Base-by-base conservation (phyloP, 2,888 invertebrate species). In the Volucella bombylans region DNA sequence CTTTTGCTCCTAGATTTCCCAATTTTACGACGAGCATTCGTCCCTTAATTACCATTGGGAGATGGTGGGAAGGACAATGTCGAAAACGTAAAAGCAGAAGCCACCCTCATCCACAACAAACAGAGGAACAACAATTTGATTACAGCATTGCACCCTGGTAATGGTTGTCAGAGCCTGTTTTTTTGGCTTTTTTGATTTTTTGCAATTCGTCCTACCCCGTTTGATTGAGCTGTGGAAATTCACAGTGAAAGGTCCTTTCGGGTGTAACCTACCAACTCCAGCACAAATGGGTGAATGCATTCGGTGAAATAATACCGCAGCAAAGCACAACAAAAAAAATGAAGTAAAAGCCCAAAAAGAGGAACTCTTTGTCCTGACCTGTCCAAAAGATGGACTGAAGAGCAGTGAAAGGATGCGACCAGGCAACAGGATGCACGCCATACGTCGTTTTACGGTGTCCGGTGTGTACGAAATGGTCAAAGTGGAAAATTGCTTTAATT, bases 401-500 rank as follows among this genome's bases (percentile, higher is more conserved):
- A 64, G 67, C 23, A 52, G 67, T 38, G 62, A 81, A 85, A 81
- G 85, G 85, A 85, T 85, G 81, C 67, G 71, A 69, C 68, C 59
- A 18, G 80, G 71, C 85, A 76, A 76, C 74, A 76, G 80, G 81
- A 81, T 85, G 67, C 62, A 71, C n/a, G 55, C 15, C 41, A 23
- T 49, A 12, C 54, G 41, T 64, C 49, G 15, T 54, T 41, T 50
- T 68, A 31, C 31, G 31, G 31, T 31, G 31, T 31, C 31, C 31
- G 31, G 59, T 72, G 73, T 76, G 81, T 47, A 61, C 72, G 62
- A 76, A 81, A 62, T 81, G 81, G 81, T 77, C 81, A 85, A 85
- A 85, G 76, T 85, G 81, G 85, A 81, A 85, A 85, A 85, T 85
- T 81, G 85, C 77, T 85, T 85, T 85, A 85, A 81, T 85, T 85